A percentile compares a stretch with the other conserved stretches of the same genome.
phyloP scores from a whole-genome alignment of 2,888 invertebrate species.

The Cyclophora punctaria region DNA sequence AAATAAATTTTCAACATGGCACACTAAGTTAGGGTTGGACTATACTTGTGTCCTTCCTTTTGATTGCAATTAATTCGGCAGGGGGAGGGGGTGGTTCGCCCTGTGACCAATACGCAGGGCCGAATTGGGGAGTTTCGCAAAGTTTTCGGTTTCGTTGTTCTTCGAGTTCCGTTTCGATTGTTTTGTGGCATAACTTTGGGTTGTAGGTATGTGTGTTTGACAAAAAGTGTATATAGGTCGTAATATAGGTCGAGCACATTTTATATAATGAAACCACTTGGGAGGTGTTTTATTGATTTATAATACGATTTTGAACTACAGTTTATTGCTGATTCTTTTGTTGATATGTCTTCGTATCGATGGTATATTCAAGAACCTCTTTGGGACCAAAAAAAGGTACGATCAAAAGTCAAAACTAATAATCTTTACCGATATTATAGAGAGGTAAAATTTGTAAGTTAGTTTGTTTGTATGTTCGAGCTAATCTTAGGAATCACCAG shows the following conservation, averaged over 20 bases:
- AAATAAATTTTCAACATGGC: constrained; percentile 65
- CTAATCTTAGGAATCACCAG: no score
- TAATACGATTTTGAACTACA: no score
- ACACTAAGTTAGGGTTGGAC: constrained; percentile 69
- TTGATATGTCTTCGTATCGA: no score
- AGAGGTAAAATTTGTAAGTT: no score
- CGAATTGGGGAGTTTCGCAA: constrained; percentile 54
- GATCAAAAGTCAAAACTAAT: no score
- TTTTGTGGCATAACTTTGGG: constrained; percentile 15
- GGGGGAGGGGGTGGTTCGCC: constrained; percentile 35
- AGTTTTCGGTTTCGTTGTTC: constrained; percentile 46
- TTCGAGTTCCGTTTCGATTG: constrained; percentile 36
- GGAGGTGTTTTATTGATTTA: no score
- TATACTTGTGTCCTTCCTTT: constrained; percentile 73
- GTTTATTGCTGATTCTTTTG: no score
- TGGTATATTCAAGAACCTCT: no score
- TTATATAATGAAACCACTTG: no score
- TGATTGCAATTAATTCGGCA: constrained; percentile 75
- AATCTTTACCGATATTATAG: no score
- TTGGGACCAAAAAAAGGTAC: no score
- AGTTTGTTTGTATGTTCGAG: no score
- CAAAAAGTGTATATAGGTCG: constrained; percentile 21
- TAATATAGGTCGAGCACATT: not conserved
- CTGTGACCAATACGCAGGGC: constrained; percentile 68
- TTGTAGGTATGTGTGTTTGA: constrained; percentile 7